Percentiles rank a stretch among this genome's conserved stretches.
phyloP scores from a whole-genome alignment of 2,113 vertebrate species.

The Thunnus maccoyii region DNA sequence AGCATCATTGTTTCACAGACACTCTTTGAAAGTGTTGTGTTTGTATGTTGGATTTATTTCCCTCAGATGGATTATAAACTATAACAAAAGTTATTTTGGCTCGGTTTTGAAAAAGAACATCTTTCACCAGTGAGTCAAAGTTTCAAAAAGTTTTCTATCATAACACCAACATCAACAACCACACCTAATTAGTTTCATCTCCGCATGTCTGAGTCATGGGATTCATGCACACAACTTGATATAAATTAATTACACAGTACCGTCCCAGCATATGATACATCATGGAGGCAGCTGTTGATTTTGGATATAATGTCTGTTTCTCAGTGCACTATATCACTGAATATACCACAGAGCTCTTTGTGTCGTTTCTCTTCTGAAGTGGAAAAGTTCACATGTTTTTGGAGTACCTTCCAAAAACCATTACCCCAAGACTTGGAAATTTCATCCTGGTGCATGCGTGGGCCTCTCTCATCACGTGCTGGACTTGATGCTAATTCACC shows the following conservation, averaged over 20 bases:
- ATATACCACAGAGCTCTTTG: not conserved
- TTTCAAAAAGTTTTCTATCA: conserved; percentile 20
- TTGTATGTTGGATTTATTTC: not conserved
- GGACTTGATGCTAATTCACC: conserved; percentile 17
- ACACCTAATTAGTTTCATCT: conserved; percentile 38
- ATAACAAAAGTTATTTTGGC: conserved; percentile 27
- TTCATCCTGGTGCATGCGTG: not conserved
- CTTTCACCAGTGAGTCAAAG: conserved; percentile 20
- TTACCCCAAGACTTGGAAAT: conserved; percentile 2
- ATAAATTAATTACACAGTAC: conserved; percentile 40
- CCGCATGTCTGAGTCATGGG: conserved; percentile 16
- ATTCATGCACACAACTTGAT: not conserved
- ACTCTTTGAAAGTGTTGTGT: not conserved
- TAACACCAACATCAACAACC: conserved; percentile 33
- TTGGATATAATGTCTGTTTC: conserved; percentile 29
- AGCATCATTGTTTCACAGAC: not conserved
- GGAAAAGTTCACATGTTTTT: conserved; percentile 50
- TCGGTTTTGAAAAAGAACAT: not conserved
- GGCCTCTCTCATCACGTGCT: conserved; percentile 20
- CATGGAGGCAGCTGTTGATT: conserved; percentile 30
- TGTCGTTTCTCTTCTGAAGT: conserved; percentile 27
- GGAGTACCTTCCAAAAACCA: conserved; percentile 1
- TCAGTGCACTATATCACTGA: conserved; percentile 27
- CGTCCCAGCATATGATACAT: conserved; percentile 12
- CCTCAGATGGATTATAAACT: conserved; percentile 27